Conservation (phyloP, 2,797 vertebrate genomes). For the Loriculus beryllinus region DNA sequence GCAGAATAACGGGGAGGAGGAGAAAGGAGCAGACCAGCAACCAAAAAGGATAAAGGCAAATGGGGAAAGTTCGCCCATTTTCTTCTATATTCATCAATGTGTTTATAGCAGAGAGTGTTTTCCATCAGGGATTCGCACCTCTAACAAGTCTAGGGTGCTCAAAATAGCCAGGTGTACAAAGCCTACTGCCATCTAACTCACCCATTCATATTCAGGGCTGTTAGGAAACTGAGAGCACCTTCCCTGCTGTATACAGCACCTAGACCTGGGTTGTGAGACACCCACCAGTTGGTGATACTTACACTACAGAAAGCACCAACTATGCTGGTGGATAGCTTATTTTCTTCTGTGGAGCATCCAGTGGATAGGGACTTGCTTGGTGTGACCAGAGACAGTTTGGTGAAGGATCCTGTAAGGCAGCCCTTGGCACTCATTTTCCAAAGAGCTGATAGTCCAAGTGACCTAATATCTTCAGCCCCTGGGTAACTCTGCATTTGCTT, state of each 20-base stretch:
- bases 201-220: not conserved
- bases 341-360: not conserved
- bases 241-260: not conserved
- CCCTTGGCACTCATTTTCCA: not conserved
- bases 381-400: not conserved
- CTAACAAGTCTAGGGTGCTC: not conserved
- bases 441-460: not conserved
- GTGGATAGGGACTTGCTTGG: not conserved
- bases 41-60: not conserved
- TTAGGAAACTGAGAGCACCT: not conserved
- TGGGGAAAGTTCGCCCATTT: not conserved
- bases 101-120: not conserved
- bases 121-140: not conserved
- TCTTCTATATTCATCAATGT: not conserved
- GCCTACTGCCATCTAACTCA: not conserved
- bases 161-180: not conserved
- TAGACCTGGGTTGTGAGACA: not conserved
- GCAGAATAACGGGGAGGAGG: not conserved
- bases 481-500: not conserved
- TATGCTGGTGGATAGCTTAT: not conserved
- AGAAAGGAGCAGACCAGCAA: not conserved
- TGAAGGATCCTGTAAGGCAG: not conserved
- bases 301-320: fast-evolving
- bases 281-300: not conserved
- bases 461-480: not conserved